Percentiles rank a stretch among this genome's conserved stretches.
phyloP scores from a whole-genome alignment of 2,888 invertebrate genomes.

The Pilophorus perplexus region DNA sequence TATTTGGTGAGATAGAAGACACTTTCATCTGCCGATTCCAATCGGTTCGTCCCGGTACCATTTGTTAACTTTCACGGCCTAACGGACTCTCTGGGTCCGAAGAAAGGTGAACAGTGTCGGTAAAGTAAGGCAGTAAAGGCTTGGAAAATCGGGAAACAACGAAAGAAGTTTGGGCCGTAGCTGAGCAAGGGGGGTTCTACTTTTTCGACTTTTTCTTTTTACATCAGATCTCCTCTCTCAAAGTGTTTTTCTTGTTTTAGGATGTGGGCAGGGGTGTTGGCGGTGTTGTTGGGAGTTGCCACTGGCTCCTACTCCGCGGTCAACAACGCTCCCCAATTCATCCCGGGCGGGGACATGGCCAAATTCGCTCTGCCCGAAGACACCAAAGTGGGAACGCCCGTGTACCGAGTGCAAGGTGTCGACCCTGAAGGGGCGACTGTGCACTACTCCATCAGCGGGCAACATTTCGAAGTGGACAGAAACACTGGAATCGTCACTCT shows the following conservation, averaged over 20 bases:
- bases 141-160: too few relatives aligned
- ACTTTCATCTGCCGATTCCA: too few relatives aligned
- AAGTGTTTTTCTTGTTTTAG: conserved; percentile 4
- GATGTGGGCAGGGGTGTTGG: conserved; percentile 37
- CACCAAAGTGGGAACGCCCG: conserved; percentile 70
- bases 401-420: conserved; percentile 70
- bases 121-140: too few relatives aligned
- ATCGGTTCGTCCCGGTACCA: too few relatives aligned
- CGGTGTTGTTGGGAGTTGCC: conserved; percentile 28
- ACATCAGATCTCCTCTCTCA: not conserved
- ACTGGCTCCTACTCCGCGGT: conserved; percentile 48
- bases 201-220: too few relatives aligned
- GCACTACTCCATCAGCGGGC: conserved; percentile 77
- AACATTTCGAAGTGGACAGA: conserved; percentile 74
- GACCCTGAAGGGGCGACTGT: conserved; percentile 74
- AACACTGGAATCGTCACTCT: conserved; percentile 72
- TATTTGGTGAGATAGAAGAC: too few relatives aligned
- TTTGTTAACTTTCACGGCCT: too few relatives aligned
- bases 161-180: too few relatives aligned
- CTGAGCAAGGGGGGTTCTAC: too few relatives aligned
- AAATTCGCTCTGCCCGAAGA: conserved; percentile 71
- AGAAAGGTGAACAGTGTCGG: too few relatives aligned
- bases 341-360: conserved; percentile 75
- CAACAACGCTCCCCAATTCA: conserved; percentile 72
- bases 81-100: too few relatives aligned